These are phyloP conservation scores for Epizoanthus ramosus DNA, from an alignment of 92 coral and sea anemone species.

Conservation along the genomic window DNA sequence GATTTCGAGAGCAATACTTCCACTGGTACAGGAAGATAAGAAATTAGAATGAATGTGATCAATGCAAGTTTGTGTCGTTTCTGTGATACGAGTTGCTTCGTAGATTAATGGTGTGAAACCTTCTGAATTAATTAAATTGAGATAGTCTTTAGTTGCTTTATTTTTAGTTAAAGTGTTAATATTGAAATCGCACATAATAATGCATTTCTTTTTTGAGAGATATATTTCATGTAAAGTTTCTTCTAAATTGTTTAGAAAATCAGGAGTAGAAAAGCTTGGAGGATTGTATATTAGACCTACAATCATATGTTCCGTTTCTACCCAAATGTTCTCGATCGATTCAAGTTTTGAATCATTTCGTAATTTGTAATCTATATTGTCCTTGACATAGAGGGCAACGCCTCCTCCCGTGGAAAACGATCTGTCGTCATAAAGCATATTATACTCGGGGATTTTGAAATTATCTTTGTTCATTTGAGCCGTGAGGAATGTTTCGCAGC, in stretches of 20 bases:
- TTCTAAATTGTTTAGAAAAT: constrained; percentile 44
- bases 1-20: constrained; percentile 45
- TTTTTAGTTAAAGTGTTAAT: constrained; percentile 20
- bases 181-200: constrained; percentile 41
- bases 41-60: constrained; percentile 46
- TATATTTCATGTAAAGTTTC: constrained; percentile 25
- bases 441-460: background rate
- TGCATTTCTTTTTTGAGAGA: constrained; percentile 43
- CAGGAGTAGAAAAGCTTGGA: constrained; percentile 48
- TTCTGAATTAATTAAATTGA: constrained; percentile 53
- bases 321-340: constrained; percentile 48
- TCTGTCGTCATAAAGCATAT: too few species aligned
- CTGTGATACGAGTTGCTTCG: constrained; percentile 53
- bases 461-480: background rate
- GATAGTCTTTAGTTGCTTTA: constrained; percentile 20
- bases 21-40: constrained; percentile 41
- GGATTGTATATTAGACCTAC: constrained; percentile 44
- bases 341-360: constrained; percentile 41
- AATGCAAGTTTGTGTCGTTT: constrained; percentile 34
- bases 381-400: constrained; percentile 32
- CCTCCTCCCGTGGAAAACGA: constrained; percentile 30
- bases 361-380: constrained; percentile 15
- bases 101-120: constrained; percentile 42
- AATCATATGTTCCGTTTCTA: constrained; percentile 43
- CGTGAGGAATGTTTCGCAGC: constrained; percentile 46